Conservation (phyloP, 2,113 vertebrate genomes). For the Microcebus griseorufus region DNA sequence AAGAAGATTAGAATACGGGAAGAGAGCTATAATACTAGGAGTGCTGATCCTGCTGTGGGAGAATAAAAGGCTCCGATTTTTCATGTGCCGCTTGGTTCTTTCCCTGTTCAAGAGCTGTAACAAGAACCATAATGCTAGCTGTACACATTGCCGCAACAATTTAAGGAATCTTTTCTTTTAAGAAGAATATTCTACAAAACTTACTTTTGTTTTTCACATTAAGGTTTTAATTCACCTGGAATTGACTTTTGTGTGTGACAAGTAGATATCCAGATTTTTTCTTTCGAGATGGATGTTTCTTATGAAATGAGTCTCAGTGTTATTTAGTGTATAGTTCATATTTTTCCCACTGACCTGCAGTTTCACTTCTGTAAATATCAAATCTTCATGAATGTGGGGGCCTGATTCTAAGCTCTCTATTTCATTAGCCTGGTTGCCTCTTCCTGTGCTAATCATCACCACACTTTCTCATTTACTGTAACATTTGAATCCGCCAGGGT, state of each 20-base stretch:
- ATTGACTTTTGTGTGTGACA: neutral
- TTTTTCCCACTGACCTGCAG: neutral
- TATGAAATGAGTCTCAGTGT: neutral
- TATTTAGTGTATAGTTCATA: neutral
- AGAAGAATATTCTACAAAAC: neutral
- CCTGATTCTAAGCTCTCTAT: neutral
- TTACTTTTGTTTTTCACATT: neutral
- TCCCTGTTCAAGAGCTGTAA: no score
- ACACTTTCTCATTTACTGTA: neutral
- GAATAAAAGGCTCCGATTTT: no score
- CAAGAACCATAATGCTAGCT: no score
- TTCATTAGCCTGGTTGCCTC: neutral
- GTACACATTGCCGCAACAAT: no score
- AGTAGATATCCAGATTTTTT: neutral
- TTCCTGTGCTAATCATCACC: neutral
- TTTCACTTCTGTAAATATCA: neutral
- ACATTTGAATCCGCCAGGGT: neutral
- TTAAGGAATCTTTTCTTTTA: constrained; percentile 21
- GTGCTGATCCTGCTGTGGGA: no score
- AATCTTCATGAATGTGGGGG: no score
- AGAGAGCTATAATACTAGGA: no score
- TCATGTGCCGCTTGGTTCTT: no score
- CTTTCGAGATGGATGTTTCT: neutral
- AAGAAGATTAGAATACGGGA: no score
- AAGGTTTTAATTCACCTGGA: neutral